These are phyloP conservation scores for Enteromius radiatus DNA, from an alignment of 2,797 vertebrate genomes.

Conservation along the genomic window DNA sequence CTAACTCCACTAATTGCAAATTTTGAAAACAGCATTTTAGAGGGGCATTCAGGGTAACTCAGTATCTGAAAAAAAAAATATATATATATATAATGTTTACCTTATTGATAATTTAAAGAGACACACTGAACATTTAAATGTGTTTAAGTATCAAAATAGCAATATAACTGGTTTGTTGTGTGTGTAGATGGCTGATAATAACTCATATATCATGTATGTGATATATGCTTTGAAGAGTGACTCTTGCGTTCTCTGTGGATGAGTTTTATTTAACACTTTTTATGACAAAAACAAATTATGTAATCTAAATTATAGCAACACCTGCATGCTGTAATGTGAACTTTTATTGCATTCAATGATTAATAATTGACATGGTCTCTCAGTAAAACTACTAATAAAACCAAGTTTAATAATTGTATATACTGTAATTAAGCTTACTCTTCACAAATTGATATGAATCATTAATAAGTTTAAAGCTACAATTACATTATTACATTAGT, in stretches of 20 bases:
- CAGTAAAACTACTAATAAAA: slow-evolving; percentile 30
- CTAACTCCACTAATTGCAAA: not conserved
- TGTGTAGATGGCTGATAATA: not conserved
- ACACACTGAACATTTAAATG: not conserved
- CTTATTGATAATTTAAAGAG: not conserved
- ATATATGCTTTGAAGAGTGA: not conserved
- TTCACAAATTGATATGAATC: not conserved
- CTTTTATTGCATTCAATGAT: not conserved
- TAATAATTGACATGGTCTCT: not conserved
- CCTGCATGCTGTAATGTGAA: slow-evolving; percentile 7
- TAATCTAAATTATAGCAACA: not conserved
- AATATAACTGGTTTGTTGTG: slow-evolving; percentile 3
- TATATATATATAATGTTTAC: not conserved
- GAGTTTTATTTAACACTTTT: not conserved
- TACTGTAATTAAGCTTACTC: not conserved
- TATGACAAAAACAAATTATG: slow-evolving; percentile 1
- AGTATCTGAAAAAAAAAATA: not conserved
- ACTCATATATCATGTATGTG: not conserved
- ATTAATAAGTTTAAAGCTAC: not conserved
- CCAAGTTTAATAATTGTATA: not conserved
- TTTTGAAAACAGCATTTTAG: not conserved
- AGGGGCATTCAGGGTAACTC: not conserved
- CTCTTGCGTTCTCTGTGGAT: not conserved
- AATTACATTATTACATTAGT: no score
- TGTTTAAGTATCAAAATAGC: slow-evolving; percentile 4